Percentiles rank a stretch among this genome's conserved stretches.
phyloP scores from a whole-genome alignment of 2,797 vertebrate genomes.

The Chromis chromis region DNA sequence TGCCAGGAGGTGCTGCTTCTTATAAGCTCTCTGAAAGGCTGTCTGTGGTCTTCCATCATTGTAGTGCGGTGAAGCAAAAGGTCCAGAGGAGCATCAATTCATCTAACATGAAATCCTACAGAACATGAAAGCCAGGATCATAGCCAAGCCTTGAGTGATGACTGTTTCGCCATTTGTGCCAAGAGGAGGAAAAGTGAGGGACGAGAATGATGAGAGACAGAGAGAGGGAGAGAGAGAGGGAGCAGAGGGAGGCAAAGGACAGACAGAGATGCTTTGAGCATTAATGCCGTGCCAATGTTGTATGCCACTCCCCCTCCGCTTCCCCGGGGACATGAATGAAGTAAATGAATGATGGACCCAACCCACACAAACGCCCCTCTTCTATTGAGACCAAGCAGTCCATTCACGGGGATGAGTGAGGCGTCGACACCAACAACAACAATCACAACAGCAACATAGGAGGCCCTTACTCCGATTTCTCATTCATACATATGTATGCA shows the following conservation, averaged over 20 bases:
- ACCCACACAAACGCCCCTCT: constrained; percentile 79
- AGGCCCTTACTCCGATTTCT: constrained; percentile 76
- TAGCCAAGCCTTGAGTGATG: constrained; percentile 65
- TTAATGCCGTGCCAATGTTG: constrained; percentile 67
- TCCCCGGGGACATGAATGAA: constrained; percentile 77
- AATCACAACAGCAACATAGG: constrained; percentile 83
- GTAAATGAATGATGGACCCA: constrained; percentile 82
- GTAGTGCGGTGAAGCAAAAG: constrained; percentile 41
- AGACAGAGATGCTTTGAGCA: constrained; percentile 54
- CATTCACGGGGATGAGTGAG: constrained; percentile 84
- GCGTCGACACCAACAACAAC: constrained; percentile 82
- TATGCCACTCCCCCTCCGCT: constrained; percentile 70
- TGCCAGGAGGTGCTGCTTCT: constrained; percentile 70
- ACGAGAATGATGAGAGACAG: constrained; percentile 58
- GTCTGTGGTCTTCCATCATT: constrained; percentile 69
- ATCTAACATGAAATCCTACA: constrained; percentile 64
- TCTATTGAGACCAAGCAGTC: constrained; percentile 76
- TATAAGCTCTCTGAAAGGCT: constrained; percentile 52
- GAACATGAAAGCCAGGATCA: constrained; percentile 70
- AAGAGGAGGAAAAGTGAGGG: constrained; percentile 56
- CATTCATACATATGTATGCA: constrained; percentile 77
- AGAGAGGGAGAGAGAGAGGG: constrained; percentile 47
- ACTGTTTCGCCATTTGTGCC: constrained; percentile 59
- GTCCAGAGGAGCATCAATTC: constrained; percentile 69
- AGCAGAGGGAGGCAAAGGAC: constrained; percentile 58